phyloP scores from a whole-genome alignment of 2,113 vertebrate genomes.

The Grammomys surdaster region DNA sequence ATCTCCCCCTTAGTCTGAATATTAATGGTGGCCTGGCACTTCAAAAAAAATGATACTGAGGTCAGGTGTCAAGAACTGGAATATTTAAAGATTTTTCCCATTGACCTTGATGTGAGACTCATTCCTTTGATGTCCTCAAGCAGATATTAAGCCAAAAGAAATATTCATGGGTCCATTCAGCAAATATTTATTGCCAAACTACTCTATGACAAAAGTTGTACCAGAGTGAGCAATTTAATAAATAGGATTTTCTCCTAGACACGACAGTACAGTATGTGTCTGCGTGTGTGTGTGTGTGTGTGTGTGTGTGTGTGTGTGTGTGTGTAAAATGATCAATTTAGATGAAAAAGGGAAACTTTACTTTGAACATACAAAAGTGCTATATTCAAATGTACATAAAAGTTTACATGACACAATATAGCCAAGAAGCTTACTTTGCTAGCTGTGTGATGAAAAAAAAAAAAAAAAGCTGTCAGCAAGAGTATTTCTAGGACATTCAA shows the following conservation, averaged over 20 bases:
- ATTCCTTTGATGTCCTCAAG: slow-evolving; percentile 47
- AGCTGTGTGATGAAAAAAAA: neutral
- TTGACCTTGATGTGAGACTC: slow-evolving; percentile 15
- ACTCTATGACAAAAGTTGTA: neutral
- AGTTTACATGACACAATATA: neutral
- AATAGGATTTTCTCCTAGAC: neutral
- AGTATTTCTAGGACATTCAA: neutral
- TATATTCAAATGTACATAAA: neutral
- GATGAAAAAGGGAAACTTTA: neutral
- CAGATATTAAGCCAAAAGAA: slow-evolving; percentile 10
- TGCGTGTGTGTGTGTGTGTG: too few species aligned
- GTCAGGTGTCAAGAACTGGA: slow-evolving; percentile 16
- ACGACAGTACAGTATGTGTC: neutral
- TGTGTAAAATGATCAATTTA: neutral
- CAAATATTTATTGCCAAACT: neutral
- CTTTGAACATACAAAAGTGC: neutral
- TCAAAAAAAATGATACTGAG: slow-evolving; percentile 55
- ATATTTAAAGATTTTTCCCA: slow-evolving; percentile 16
- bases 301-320: neutral
- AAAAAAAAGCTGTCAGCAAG: neutral
- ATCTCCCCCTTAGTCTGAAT: slow-evolving; percentile 54
- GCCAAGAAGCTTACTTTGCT: neutral
- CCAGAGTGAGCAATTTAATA: neutral
- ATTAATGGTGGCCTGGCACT: slow-evolving; percentile 27
- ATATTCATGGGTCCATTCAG: slow-evolving; percentile 28